These are phyloP conservation scores for Centropus bengalensis DNA, from an alignment of 2,113 vertebrate species.

Conservation along the genomic window DNA sequence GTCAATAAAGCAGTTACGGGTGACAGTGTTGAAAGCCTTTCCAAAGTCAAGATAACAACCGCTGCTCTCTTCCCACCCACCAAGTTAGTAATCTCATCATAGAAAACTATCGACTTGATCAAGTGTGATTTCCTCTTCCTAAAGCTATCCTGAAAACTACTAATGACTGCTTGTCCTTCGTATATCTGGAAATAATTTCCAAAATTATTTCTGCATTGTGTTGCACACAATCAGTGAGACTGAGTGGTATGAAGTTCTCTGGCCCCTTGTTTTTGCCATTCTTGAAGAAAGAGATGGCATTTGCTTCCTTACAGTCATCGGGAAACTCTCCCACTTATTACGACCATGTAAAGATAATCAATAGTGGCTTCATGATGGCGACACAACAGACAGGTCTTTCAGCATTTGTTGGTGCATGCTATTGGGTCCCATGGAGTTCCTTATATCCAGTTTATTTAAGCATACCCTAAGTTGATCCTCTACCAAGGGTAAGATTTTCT, in stretches of 20 bases:
- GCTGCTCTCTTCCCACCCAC: background rate
- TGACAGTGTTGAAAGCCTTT: background rate
- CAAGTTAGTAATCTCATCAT: background rate
- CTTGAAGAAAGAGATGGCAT: background rate
- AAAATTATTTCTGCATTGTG: background rate
- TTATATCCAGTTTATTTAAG: background rate
- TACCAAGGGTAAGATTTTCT: background rate
- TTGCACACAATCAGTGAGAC: background rate
- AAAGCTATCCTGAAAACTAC: background rate
- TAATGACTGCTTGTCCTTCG: background rate
- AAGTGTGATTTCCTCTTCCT: background rate
- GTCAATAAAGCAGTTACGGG: background rate
- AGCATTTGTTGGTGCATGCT: background rate
- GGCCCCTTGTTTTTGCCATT: background rate
- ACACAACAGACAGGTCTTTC: background rate
- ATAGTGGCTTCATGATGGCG: background rate
- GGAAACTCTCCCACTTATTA: background rate
- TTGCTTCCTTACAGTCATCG: background rate
- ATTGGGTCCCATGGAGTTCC: background rate
- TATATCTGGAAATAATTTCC: background rate
- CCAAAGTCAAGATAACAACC: background rate
- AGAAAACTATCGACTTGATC: rapidly evolving
- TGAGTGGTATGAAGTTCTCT: background rate
- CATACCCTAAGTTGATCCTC: background rate
- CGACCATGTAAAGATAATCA: background rate